Base-by-base conservation (phyloP, 2,888 invertebrate genomes). In the Dascillus cervinus region DNA sequence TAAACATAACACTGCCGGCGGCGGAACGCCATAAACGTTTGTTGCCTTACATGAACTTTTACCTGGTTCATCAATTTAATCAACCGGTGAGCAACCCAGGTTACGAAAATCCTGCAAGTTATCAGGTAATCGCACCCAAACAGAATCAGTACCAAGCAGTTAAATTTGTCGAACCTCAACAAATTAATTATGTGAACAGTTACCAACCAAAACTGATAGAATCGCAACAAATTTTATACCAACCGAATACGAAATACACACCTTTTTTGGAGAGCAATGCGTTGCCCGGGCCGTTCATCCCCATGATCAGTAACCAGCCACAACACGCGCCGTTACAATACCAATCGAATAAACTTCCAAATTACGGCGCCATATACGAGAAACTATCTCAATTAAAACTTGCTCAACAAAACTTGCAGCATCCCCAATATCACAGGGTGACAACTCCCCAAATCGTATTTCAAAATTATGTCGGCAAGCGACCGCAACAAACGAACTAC, bases 41-140 rank as follows among this genome's bases (percentile, higher is more conserved):
- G 26, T 79, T 88, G 52, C 88, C 87, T 2, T 87, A 87, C 58
- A 82, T 83, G 75, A 84, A 83, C 17, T 88, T 80, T 62, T 87
- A 86, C 59, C 67, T 73, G 13, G 67, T 79, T n/a, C 60, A 66
- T 54, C 56, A 71, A 53, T 37, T 66, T 61, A 29, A 66, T 58
- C 40, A 65, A 60, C 39, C 61, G 50, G 34, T 34, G 12, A 32
- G 34, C 22, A 21, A 23, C 3, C 32, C 37, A 30, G 26, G 12
- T 25, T 23, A 58, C 11, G 11, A 21, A 15, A 20, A 5, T 6
- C 49, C 34, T 44, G 27, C 69, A 48, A 68, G 69, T 11, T 71
- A 70, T 37, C 56, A 69, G 39, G 46, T 70, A 19, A 12, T 19
- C 8, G 12, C 6, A n/a, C 0, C 26, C 30, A 9, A n/a, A 10